phyloP scores from a whole-genome alignment of 1,140 invertebrate species.

The Magallana angulata region DNA sequence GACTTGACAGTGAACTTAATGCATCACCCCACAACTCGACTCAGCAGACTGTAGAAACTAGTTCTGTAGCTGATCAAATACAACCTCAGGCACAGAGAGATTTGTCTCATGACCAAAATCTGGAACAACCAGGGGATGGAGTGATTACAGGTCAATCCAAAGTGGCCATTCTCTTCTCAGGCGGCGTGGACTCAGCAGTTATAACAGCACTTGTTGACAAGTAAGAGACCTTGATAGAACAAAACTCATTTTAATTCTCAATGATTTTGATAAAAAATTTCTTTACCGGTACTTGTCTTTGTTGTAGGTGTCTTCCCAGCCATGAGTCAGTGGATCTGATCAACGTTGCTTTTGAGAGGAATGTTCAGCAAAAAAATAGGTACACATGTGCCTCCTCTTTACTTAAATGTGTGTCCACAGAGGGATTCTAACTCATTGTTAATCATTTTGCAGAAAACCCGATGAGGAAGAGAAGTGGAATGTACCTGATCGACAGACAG shows the following conservation, averaged over 20 bases:
- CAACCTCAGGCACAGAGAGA: background rate
- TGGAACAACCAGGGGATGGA: background rate
- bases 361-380: constrained; percentile 31
- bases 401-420: background rate
- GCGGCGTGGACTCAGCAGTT: constrained; percentile 95
- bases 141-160: constrained; percentile 82
- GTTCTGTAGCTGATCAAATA: background rate
- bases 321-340: constrained; percentile 93
- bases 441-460: background rate
- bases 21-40: background rate
- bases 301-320: constrained; percentile 82
- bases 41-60: background rate
- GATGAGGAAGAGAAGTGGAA: constrained; percentile 55
- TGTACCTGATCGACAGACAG: constrained; percentile 82
- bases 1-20: background rate
- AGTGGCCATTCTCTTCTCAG: constrained; percentile 94
- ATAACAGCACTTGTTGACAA: constrained; percentile 89
- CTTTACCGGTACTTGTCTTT: background rate
- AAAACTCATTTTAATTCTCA: no score
- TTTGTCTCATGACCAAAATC: background rate
- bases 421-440: constrained; percentile 4
- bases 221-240: constrained; percentile 62
- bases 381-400: background rate
- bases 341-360: constrained; percentile 93
- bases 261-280: no score